Evolutionary conservation across 92 coral and sea anemone species (phyloP).

Genomic region (Epizoanthus stellaris): DNA sequence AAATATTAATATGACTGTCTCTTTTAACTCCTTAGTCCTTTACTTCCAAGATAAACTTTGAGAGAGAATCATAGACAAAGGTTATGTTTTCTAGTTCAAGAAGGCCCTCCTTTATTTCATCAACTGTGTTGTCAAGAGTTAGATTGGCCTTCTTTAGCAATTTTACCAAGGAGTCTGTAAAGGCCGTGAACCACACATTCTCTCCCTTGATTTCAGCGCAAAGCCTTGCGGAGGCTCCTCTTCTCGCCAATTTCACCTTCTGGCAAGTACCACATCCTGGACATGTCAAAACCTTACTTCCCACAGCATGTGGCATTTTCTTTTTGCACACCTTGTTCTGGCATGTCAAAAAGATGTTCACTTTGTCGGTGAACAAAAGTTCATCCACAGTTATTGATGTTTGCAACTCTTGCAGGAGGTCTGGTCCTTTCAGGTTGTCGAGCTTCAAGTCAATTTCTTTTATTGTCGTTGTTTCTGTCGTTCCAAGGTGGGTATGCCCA

Average conservation of each 20-base stretch:
- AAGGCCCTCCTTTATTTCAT: constrained; percentile 29
- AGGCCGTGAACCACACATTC: constrained; percentile 22
- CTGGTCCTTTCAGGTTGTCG: constrained; percentile 23
- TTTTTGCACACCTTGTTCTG: constrained; percentile 52
- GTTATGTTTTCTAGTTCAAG: constrained; percentile 32
- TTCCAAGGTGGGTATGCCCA: constrained; percentile 47
- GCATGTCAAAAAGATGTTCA: constrained; percentile 49
- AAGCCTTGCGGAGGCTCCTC: constrained; percentile 8
- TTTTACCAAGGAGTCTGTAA: constrained; percentile 24
- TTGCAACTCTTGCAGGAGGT: constrained; percentile 23
- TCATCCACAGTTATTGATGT: constrained; percentile 37
- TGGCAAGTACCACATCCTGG: constrained; percentile 3
- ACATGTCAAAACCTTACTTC: background rate
- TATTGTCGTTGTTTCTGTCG: constrained; percentile 21
- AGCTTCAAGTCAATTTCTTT: constrained; percentile 12
- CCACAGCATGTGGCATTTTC: constrained; percentile 41
- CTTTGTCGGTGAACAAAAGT: constrained; percentile 47
- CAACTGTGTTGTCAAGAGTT: constrained; percentile 1
- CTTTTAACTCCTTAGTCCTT: constrained; percentile 23
- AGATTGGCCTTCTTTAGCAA: background rate
- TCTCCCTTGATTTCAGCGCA: background rate
- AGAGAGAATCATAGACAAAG: constrained; percentile 13
- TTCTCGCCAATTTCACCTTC: background rate
- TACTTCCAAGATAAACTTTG: constrained; percentile 26
- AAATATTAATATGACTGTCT: background rate